Conservation (phyloP, 92 coral and sea anemone species). For the Heteractis magnifica region DNA sequence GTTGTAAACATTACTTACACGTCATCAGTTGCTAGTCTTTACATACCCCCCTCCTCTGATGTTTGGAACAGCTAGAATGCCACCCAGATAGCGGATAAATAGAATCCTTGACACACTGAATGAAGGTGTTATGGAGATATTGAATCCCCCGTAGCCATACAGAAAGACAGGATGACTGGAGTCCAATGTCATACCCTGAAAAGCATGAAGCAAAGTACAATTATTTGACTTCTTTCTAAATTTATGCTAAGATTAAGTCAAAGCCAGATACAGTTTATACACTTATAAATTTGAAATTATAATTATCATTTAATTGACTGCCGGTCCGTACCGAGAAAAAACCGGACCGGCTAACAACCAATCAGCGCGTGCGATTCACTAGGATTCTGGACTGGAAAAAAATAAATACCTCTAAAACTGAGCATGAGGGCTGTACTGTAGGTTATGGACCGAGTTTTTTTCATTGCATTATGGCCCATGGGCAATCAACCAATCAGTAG, state of each 20-base stretch:
- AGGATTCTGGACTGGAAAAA: too few relatives aligned
- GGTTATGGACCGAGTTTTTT: not conserved
- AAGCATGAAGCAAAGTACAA: not conserved
- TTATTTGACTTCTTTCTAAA: not conserved
- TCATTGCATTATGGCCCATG: too few relatives aligned
- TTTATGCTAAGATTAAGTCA: not conserved
- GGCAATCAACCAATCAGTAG: too few relatives aligned
- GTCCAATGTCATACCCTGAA: conserved; percentile 75
- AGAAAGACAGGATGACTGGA: conserved; percentile 83
- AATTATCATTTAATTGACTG: too few relatives aligned
- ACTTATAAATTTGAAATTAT: too few relatives aligned
- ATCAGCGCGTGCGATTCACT: too few relatives aligned
- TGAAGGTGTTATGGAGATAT: conserved; percentile 88
- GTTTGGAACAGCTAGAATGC: conserved; percentile 88
- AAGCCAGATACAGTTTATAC: too few relatives aligned
- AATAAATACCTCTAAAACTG: not conserved
- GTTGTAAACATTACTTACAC: too few relatives aligned
- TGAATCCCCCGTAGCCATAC: conserved; percentile 97
- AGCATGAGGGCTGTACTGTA: not conserved
- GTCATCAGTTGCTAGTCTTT: not conserved
- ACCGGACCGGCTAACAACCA: too few relatives aligned
- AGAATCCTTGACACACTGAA: conserved; percentile 91
- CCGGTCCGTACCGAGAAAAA: too few relatives aligned
- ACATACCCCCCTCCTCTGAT: conserved; percentile 99
- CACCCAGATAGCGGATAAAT: conserved; percentile 87